phyloP scores from a whole-genome alignment of 2,888 invertebrate genomes.

The Chelonus formosanus region DNA sequence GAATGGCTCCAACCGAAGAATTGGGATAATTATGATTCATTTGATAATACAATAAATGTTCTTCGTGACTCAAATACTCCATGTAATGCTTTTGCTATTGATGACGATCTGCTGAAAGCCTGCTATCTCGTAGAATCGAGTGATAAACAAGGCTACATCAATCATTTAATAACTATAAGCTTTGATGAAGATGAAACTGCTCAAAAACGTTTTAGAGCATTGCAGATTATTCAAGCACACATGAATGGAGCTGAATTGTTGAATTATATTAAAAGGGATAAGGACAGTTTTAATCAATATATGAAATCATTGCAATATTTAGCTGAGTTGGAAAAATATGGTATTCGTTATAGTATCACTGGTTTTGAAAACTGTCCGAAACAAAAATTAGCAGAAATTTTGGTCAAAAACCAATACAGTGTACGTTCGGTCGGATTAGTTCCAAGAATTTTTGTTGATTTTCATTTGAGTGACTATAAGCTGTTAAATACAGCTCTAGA shows the following conservation, averaged over 20 bases:
- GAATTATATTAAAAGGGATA: conserved; percentile 53
- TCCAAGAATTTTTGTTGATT: conserved; percentile 54
- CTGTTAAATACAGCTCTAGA: conserved; percentile 50
- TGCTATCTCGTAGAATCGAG: conserved; percentile 60
- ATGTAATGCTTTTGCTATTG: not conserved
- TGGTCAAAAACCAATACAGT: conserved; percentile 47
- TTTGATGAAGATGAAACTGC: conserved; percentile 48
- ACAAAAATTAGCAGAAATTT: conserved; percentile 49
- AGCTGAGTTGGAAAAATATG: conserved; percentile 57
- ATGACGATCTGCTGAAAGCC: conserved; percentile 50
- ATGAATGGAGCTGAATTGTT: conserved; percentile 51
- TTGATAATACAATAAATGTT: conserved; percentile 49
- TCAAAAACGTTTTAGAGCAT: conserved; percentile 56
- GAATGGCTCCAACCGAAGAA: conserved; percentile 59
- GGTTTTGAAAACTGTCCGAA: conserved; percentile 54
- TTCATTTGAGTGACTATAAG: conserved; percentile 48
- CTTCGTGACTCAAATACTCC: not conserved
- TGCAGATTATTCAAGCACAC: conserved; percentile 57
- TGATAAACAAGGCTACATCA: conserved; percentile 50
- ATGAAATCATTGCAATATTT: conserved; percentile 57
- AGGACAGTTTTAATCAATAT: conserved; percentile 52
- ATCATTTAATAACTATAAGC: conserved; percentile 56
- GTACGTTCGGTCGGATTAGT: conserved; percentile 50
- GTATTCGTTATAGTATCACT: conserved; percentile 54
- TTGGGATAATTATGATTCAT: conserved; percentile 40